Evolutionary conservation across 2,113 vertebrate species (phyloP).

Genomic region (Carlito syrichta): DNA sequence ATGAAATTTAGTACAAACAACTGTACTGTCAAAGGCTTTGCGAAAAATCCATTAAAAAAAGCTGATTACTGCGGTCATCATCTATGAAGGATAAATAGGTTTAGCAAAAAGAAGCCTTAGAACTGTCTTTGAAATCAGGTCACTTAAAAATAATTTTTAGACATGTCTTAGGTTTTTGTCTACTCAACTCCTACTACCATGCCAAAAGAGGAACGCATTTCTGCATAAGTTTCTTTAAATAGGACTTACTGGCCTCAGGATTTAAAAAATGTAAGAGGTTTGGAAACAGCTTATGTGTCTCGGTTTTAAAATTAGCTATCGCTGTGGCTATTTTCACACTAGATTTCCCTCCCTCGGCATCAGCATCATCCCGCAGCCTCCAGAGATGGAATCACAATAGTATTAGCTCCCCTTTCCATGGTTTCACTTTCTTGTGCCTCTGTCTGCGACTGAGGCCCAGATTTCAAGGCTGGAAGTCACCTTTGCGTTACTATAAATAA

Average conservation of each 20-base stretch:
- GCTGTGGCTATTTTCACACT: constrained; percentile 62
- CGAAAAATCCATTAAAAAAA: background rate
- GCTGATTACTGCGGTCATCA: background rate
- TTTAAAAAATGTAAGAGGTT: constrained; percentile 64
- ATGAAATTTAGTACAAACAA: constrained; percentile 16
- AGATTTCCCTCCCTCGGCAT: background rate
- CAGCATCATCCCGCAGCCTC: background rate
- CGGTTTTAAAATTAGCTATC: constrained; percentile 72
- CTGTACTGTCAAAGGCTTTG: background rate
- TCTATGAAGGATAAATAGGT: background rate
- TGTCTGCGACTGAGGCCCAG: background rate
- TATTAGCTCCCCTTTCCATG: background rate
- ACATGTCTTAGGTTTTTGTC: constrained; percentile 56
- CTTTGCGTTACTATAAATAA: constrained; percentile 69
- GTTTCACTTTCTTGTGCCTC: background rate
- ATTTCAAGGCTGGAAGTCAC: constrained; percentile 61
- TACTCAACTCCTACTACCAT: constrained; percentile 60
- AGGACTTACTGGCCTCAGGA: constrained; percentile 67
- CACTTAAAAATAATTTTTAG: constrained; percentile 65
- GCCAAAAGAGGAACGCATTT: constrained; percentile 62
- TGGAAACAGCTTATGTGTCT: constrained; percentile 71
- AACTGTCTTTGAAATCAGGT: constrained; percentile 68
- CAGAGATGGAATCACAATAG: constrained; percentile 1
- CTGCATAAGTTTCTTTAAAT: constrained; percentile 70
- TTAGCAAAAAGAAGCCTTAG: constrained; percentile 12